These are phyloP conservation scores for Oreocharis arfaki DNA, from an alignment of 2,113 vertebrate species.

Conservation along the genomic window DNA sequence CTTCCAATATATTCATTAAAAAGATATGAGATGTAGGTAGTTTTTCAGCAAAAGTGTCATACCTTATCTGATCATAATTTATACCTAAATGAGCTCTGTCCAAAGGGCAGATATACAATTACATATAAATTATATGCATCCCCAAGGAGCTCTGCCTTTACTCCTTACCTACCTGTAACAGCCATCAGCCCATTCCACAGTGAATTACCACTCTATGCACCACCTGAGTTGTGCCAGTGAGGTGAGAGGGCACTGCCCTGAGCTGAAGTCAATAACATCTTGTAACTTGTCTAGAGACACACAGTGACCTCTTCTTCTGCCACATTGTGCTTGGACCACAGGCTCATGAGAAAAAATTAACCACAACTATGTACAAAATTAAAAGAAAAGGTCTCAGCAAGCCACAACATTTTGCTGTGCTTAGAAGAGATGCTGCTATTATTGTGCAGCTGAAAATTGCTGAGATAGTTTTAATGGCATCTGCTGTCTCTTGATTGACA, in stretches of 20 bases:
- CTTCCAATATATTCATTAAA: neutral
- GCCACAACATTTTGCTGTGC: neutral
- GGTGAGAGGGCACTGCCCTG: neutral
- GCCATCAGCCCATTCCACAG: neutral
- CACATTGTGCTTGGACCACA: neutral
- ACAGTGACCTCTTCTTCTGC: neutral
- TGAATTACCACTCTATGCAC: neutral
- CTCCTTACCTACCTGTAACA: neutral
- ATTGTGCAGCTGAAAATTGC: neutral
- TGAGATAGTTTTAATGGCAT: constrained; percentile 1
- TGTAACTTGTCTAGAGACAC: neutral
- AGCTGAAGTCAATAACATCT: neutral
- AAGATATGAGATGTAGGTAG: neutral
- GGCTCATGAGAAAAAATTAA: neutral
- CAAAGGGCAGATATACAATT: neutral
- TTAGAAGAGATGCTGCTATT: neutral
- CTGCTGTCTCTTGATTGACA: neutral
- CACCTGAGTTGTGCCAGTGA: neutral
- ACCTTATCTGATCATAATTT: neutral
- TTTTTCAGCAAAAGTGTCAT: neutral
- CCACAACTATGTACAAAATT: neutral
- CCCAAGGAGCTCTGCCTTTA: neutral
- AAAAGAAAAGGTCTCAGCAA: neutral
- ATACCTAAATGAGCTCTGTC: neutral
- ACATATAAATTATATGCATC: neutral